Evolutionary conservation across 1,140 invertebrate species (phyloP), one percentile per base, ranked within the genome.

Genomic region (Heliothis virescens): DNA sequence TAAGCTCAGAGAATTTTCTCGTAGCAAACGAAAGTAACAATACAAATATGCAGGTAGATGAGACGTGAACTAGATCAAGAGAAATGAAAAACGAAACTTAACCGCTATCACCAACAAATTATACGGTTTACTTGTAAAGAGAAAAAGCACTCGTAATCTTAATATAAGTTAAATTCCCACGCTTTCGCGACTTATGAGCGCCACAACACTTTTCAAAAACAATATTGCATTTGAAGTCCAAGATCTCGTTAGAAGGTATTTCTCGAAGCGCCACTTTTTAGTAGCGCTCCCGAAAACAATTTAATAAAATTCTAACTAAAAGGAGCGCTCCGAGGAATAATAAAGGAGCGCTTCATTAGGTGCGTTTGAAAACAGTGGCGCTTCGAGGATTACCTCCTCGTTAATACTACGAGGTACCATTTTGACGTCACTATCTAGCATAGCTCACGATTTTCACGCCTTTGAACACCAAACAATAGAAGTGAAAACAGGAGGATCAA

Each of bases 401-500:
- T 76, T 63, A 62, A 50, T 53, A 15, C 48, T 29, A 41, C 5
- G 5, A 41, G 21, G 34, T 41, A 41, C 34, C 4, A 26, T 13
- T 63, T 41, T 60, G 57, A 75, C 74, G 74, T 63, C 60, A 74
- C 18, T 16, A 63, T 29, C 52, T 50, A 62, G 57, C 71, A 59
- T 59, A 74, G 21, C 60, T 76, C 60, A 78, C 53, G 59, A 82
- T 85, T 87, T 90, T 88, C 86, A 92, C 89, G 91, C 84, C 89
- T 67, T 48, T 88, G 86, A 83, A 52, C 91, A 88, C 83, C 16
- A 86, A 79, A 94, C 92, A 94, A 94, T 92, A 84, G 89, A 87
- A 89, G 92, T 88, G 90, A 92, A 93, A 91, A 90, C 85, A 85
- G 81, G 86, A 85, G 80, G 79, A 86, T 84, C 84, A 81, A 79